phyloP scores from a whole-genome alignment of 2,888 invertebrate genomes.

The Andrena flavipes region DNA sequence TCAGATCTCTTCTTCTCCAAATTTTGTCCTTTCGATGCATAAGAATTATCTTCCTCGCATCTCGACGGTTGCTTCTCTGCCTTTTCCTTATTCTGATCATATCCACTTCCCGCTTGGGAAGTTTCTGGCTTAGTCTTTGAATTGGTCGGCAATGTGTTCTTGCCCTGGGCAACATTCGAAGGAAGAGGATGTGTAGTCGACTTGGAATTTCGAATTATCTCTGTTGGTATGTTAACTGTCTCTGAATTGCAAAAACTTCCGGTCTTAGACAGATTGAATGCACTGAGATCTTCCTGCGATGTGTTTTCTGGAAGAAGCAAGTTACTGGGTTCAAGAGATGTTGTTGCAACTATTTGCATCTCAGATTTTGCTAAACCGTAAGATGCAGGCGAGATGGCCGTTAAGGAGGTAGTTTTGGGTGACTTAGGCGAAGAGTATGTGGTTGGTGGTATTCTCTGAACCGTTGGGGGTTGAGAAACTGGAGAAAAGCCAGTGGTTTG shows the following conservation, averaged over 20 bases:
- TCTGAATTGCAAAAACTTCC: conserved; percentile 48
- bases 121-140: conserved; percentile 24
- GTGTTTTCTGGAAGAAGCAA: conserved; percentile 57
- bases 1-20: conserved; percentile 25
- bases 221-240: conserved; percentile 18
- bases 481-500: conserved; percentile 75
- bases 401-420: conserved; percentile 72
- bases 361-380: conserved; percentile 71
- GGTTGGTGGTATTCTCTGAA: conserved; percentile 82
- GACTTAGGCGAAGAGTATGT: conserved; percentile 77
- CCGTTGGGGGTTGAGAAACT: conserved; percentile 77
- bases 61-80: conserved; percentile 25
- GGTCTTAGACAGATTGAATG: conserved; percentile 76
- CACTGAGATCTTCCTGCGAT: conserved; percentile 69
- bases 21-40: conserved; percentile 29
- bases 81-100: conserved; percentile 36
- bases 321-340: conserved; percentile 67
- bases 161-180: conserved; percentile 28
- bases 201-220: conserved; percentile 25
- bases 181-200: conserved; percentile 3
- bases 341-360: conserved; percentile 51
- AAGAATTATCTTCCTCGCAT: conserved; percentile 44
- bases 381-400: conserved; percentile 65
- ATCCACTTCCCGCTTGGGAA: not conserved
- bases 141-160: not conserved